A percentile compares a stretch with the other conserved stretches of the same genome.
Conservation (phyloP, 2,113 vertebrate genomes). For the Lophius piscatorius region DNA sequence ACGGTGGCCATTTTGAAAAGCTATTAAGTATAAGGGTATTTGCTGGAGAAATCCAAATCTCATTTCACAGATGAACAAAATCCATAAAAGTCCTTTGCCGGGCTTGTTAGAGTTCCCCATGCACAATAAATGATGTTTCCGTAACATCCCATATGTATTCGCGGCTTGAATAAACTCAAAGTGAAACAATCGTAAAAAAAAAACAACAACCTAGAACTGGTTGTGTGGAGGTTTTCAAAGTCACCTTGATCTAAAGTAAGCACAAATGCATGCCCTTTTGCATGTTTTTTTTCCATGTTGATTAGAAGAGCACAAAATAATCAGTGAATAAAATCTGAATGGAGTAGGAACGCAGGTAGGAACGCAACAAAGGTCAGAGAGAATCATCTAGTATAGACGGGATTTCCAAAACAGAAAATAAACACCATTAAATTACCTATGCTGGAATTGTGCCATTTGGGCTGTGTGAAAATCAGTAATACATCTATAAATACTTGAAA, state of each 20-base stretch:
- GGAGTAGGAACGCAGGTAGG: conserved; percentile 14
- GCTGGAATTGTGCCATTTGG: conserved; percentile 5
- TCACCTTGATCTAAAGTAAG: conserved; percentile 18
- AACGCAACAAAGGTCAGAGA: no score
- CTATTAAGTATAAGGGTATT: no score
- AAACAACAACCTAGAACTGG: no score
- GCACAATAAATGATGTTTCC: conserved; percentile 6
- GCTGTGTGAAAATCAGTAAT: conserved; percentile 6
- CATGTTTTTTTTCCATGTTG: neutral
- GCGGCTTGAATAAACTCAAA: no score
- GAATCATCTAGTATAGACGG: no score
- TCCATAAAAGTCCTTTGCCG: conserved; percentile 41
- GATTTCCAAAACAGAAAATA: neutral
- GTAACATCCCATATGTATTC: conserved; percentile 17
- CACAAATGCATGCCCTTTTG: conserved; percentile 9
- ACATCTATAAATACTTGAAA: conserved; percentile 16
- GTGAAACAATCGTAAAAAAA: no score
- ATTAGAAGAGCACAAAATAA: neutral
- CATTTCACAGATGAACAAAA: conserved; percentile 22
- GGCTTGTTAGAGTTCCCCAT: conserved; percentile 24
- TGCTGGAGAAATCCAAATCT: conserved; percentile 24
- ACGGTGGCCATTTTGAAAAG: conserved; percentile 3
- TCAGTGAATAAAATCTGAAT: neutral
- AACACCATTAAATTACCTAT: neutral
- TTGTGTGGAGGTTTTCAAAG: conserved; percentile 11